Evolutionary conservation across 2,888 invertebrate genomes (phyloP).

Genomic region (Xestia ashworthii): DNA sequence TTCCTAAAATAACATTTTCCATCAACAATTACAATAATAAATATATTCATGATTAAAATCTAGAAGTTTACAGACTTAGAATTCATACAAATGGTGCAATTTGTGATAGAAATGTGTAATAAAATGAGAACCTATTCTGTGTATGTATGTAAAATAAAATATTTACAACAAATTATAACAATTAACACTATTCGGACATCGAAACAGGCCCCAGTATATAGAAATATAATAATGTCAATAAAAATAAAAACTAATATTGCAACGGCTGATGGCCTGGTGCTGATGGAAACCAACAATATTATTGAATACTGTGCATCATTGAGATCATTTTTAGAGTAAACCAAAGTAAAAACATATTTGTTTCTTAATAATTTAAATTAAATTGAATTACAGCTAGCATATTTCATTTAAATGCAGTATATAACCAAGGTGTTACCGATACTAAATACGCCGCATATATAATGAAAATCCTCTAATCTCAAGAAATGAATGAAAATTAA

Average conservation of each 20-base stretch:
- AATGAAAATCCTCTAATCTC: too few species aligned
- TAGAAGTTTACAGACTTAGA: conserved; percentile 53
- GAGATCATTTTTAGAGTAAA: conserved; percentile 81
- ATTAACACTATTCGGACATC: conserved; percentile 3
- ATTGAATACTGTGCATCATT: conserved; percentile 83
- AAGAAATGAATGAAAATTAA: conserved; percentile 1
- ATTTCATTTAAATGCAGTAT: conserved; percentile 37
- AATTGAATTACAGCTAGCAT: conserved; percentile 11
- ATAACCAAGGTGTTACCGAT: conserved; percentile 34
- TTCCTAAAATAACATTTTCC: conserved; percentile 55
- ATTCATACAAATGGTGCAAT: conserved; percentile 52
- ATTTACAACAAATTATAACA: conserved; percentile 45
- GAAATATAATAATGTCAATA: conserved; percentile 21
- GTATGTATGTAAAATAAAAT: conserved; percentile 14
- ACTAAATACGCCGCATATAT: conserved; percentile 9
- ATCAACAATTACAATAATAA: conserved; percentile 65
- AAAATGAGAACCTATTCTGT: conserved; percentile 19
- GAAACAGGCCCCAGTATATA: conserved; percentile 7
- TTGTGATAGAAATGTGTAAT: conserved; percentile 32
- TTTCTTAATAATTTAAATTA: conserved; percentile 5
- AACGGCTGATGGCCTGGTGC: conserved; percentile 50
- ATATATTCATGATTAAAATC: conserved; percentile 62
- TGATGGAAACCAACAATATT: conserved; percentile 65
- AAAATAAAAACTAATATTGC: conserved; percentile 59
- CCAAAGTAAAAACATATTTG: conserved; percentile 44